A percentile compares a stretch with the other conserved stretches of the same genome.
Evolutionary conservation across 2,797 vertebrate species (phyloP).

Genomic region (Anisognathus igniventris): DNA sequence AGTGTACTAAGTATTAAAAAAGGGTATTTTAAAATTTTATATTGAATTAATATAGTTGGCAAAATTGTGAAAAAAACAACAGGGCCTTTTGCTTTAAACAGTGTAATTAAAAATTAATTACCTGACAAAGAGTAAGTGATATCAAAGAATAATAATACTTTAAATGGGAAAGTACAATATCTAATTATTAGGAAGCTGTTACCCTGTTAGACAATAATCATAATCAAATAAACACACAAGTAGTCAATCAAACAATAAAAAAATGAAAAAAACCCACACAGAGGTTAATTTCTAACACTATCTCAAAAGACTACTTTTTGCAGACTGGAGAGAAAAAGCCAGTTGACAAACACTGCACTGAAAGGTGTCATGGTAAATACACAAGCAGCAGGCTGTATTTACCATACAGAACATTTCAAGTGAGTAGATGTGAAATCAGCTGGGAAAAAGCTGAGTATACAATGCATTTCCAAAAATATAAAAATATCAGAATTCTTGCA

Average conservation of each 20-base stretch:
- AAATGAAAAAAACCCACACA: accelerated
- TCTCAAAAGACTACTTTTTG: neutral
- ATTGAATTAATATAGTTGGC: neutral
- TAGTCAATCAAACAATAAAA: neutral
- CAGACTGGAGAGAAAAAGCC: neutral
- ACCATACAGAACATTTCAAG: neutral
- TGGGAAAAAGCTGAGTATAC: neutral
- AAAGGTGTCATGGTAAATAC: neutral
- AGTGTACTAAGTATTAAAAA: neutral
- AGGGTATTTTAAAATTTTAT: neutral
- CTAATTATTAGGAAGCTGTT: neutral
- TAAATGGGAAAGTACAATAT: neutral
- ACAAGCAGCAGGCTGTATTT: neutral
- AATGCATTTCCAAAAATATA: neutral
- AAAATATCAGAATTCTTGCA: neutral
- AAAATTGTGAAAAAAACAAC: neutral
- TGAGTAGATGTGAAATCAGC: neutral
- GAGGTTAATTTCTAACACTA: neutral
- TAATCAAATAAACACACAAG: neutral
- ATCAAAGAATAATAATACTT: neutral
- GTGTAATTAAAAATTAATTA: slow-evolving; percentile 20
- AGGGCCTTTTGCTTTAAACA: neutral
- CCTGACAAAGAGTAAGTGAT: neutral
- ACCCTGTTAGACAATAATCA: neutral
- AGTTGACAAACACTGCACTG: neutral